Evolutionary conservation across 2,113 vertebrate species (phyloP), one percentile per base, ranked within the genome.

Genomic region (Struthio camelus): DNA sequence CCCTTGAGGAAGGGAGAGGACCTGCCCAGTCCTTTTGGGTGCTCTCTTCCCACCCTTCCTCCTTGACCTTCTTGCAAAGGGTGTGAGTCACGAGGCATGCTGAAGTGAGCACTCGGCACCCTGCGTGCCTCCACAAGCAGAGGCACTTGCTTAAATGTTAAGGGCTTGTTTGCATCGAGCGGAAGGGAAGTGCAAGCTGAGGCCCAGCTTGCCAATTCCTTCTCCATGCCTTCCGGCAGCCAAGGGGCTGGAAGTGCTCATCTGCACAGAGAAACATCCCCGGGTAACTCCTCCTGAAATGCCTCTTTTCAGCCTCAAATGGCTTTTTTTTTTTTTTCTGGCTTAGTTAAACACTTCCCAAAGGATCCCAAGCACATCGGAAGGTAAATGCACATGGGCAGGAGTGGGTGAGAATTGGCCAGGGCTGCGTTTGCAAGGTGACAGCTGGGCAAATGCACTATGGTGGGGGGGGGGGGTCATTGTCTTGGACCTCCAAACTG

Each of bases 71-170:
- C 61, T 58, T 5, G 15, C 1, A 6, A 34, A 40, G 73, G 72
- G 50, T 8, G 1, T 17, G 88, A 25, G 73, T 56, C 87, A 54
- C 34, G 5, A 44, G 71, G 44, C 1, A 6, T 3, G 3, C 82
- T 84, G 64, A 6, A 91, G 88, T 3, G 59, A 53, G 86, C 93
- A 78, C 88, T 89, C 17, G 6, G 96, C 92, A 20, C 94, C 87
- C 95, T 1, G 32, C 61, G 3, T 42, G 50, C 23, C 80, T 69
- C 81, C 69, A 3, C 56, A 2, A 75, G 86, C 93, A 3, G 8
- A 83, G 77, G 27, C 92, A 93, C 93, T 92, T 44, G 84, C 87
- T 32, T 19, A 94, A 97, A 95, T 96, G 93, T 96, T 91, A 97
- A 96, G 96, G 89, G 71, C 64, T 95, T 70, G 79, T 94, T 96